Conservation (phyloP, 2,888 invertebrate species). For the Carabus problematicus region DNA sequence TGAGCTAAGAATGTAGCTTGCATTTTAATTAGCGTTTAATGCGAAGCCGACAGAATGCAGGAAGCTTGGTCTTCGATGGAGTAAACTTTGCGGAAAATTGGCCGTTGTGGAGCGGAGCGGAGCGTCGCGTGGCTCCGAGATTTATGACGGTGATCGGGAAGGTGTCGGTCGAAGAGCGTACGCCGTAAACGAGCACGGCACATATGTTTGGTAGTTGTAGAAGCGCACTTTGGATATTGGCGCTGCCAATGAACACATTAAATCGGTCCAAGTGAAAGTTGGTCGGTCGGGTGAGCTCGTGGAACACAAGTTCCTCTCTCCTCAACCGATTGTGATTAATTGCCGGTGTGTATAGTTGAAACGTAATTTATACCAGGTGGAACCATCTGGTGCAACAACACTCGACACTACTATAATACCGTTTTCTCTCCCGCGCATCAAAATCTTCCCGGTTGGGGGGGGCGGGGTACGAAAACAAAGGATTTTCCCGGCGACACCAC, state of each 20-base stretch:
- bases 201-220: slow-evolving; percentile 24
- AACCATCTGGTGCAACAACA: too few species aligned
- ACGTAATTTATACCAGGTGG: slow-evolving; percentile 26
- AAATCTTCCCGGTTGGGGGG: too few species aligned
- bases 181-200: slow-evolving; percentile 15
- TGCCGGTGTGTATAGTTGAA: slow-evolving; percentile 24
- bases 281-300: slow-evolving; percentile 8
- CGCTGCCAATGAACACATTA: not conserved
- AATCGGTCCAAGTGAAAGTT: slow-evolving; percentile 24
- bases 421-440: too few species aligned
- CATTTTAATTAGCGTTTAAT: slow-evolving; percentile 57
- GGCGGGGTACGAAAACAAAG: too few species aligned
- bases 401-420: too few species aligned
- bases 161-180: slow-evolving; percentile 11
- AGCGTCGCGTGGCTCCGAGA: slow-evolving; percentile 39
- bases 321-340: slow-evolving; percentile 31
- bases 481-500: too few species aligned
- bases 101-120: slow-evolving; percentile 46
- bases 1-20: slow-evolving; percentile 49
- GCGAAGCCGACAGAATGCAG: slow-evolving; percentile 45
- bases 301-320: not conserved
- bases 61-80: slow-evolving; percentile 48
- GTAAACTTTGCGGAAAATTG: slow-evolving; percentile 48
- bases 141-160: slow-evolving; percentile 46
- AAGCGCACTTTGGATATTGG: slow-evolving; percentile 31